These are phyloP conservation scores for Petromus typicus DNA, from an alignment of 2,113 vertebrate species.

Conservation along the genomic window DNA sequence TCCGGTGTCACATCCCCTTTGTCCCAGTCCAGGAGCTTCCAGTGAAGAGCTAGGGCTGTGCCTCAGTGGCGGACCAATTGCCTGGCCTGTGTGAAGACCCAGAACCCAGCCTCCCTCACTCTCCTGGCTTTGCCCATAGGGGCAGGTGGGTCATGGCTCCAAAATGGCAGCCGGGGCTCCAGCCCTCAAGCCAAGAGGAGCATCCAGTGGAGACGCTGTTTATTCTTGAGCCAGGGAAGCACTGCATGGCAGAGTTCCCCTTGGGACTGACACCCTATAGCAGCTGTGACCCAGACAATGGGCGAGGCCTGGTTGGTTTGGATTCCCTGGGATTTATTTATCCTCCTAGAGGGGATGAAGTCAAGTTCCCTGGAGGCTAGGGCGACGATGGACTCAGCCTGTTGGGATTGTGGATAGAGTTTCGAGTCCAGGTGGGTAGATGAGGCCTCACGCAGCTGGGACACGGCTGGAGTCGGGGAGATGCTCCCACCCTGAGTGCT, in stretches of 20 bases:
- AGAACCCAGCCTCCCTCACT: neutral
- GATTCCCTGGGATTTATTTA: neutral
- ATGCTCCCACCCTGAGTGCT: neutral
- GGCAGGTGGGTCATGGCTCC: neutral
- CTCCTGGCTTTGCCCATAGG: neutral
- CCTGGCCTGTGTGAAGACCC: neutral
- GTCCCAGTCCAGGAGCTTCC: neutral
- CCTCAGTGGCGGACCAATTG: no score
- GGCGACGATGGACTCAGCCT: neutral
- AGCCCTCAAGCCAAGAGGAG: neutral
- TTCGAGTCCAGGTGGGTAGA: neutral
- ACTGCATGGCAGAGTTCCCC: no score
- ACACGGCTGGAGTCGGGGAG: neutral
- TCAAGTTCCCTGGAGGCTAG: neutral
- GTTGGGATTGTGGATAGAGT: neutral
- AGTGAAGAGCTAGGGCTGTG: no score
- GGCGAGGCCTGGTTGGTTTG: neutral
- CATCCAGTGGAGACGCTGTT: neutral
- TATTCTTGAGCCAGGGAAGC: neutral
- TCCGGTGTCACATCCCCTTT: fast-evolving
- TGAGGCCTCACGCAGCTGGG: neutral
- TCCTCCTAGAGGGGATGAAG: neutral
- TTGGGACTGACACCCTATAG: neutral
- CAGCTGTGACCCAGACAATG: neutral
- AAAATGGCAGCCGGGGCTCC: neutral